Evolutionary conservation across 2,888 invertebrate genomes (phyloP).

Genomic region (Crossocerus cetratus): DNA sequence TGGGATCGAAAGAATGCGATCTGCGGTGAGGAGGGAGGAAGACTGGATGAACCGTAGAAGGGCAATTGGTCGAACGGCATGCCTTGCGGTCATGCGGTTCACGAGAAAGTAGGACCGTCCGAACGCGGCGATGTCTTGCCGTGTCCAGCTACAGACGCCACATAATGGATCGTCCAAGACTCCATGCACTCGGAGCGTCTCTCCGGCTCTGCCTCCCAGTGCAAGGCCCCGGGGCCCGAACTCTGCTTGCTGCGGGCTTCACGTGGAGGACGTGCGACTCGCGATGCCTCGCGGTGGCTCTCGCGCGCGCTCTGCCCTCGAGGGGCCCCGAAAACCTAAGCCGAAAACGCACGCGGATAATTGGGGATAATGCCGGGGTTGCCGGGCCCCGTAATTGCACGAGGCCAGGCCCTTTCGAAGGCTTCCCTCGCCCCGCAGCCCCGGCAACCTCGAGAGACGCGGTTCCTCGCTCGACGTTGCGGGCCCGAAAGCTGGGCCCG

Average conservation of each 20-base stretch:
- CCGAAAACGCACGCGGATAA: slow-evolving; percentile 74
- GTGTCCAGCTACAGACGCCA: slow-evolving; percentile 62
- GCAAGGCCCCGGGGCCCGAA: neutral
- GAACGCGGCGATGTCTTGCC: slow-evolving; percentile 46
- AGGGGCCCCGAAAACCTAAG: slow-evolving; percentile 70
- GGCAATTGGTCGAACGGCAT: slow-evolving; percentile 51
- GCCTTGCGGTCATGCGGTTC: slow-evolving; percentile 61
- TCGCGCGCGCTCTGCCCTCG: slow-evolving; percentile 57
- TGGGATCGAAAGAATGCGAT: slow-evolving; percentile 45
- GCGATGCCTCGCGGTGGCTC: slow-evolving; percentile 64
- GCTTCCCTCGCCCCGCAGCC: slow-evolving; percentile 44
- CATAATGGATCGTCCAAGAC: slow-evolving; percentile 61
- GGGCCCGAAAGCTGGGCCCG: slow-evolving; percentile 36
- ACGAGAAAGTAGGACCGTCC: slow-evolving; percentile 39
- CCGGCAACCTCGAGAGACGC: slow-evolving; percentile 23
- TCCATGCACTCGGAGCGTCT: slow-evolving; percentile 23
- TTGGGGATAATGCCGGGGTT: slow-evolving; percentile 76
- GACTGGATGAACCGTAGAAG: slow-evolving; percentile 43
- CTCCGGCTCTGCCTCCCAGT: slow-evolving; percentile 4
- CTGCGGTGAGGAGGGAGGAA: slow-evolving; percentile 50
- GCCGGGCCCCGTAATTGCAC: slow-evolving; percentile 73
- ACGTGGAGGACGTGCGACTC: slow-evolving; percentile 54
- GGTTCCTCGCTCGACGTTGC: slow-evolving; percentile 52
- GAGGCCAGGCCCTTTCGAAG: slow-evolving; percentile 65
- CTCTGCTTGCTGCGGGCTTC: slow-evolving; percentile 37